Conservation (phyloP, 2,113 vertebrate genomes). For the Thalassoma bifasciatum region DNA sequence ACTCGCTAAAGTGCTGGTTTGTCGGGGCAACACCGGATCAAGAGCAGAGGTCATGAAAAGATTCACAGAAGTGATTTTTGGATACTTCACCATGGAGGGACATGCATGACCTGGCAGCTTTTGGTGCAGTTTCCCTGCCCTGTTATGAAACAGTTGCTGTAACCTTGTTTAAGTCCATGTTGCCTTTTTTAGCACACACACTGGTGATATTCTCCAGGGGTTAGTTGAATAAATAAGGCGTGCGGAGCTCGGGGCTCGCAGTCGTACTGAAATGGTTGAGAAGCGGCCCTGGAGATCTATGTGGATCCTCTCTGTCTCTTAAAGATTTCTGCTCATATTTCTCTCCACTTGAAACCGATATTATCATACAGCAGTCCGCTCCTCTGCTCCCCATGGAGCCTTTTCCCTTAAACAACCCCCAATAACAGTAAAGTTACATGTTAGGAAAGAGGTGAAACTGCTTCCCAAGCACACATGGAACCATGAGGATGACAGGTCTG, state of each 20-base stretch:
- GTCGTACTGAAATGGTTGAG: slow-evolving; percentile 54
- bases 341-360: slow-evolving; percentile 72
- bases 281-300: slow-evolving; percentile 70
- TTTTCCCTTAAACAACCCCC: slow-evolving; percentile 74
- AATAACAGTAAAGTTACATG: slow-evolving; percentile 50
- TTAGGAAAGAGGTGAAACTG: slow-evolving; percentile 26
- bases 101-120: too few relatives aligned
- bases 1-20: not conserved
- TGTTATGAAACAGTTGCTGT: not conserved
- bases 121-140: too few relatives aligned
- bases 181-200: not conserved
- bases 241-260: slow-evolving; percentile 12
- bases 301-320: slow-evolving; percentile 75
- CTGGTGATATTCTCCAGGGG: slow-evolving; percentile 46
- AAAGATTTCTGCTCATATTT: slow-evolving; percentile 79
- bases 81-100: too few relatives aligned
- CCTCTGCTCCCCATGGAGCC: slow-evolving; percentile 54
- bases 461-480: slow-evolving; percentile 33
- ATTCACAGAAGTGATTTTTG: not conserved
- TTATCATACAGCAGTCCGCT: slow-evolving; percentile 54
- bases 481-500: slow-evolving; percentile 1
- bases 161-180: not conserved
- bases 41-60: not conserved
- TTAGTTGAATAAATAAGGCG: slow-evolving; percentile 37
- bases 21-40: slow-evolving; percentile 11